Evolutionary conservation across 1,140 invertebrate species (phyloP), one percentile per base, ranked within the genome.

Genomic region (Papilio dardanus): DNA sequence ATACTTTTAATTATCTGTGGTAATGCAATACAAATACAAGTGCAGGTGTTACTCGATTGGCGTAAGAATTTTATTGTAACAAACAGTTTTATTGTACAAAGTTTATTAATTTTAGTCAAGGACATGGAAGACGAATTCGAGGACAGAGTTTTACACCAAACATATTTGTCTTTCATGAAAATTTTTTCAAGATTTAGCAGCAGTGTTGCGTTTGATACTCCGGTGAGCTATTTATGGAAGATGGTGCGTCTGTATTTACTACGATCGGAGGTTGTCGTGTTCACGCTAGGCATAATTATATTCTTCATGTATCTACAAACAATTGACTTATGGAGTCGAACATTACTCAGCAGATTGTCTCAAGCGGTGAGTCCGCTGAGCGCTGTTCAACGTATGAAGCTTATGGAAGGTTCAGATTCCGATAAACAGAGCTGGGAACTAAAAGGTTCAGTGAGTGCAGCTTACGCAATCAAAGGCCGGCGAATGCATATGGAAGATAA

Each of bases 401-500:
- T 95, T 19, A 92, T 95, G 88, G 94, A 87, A 73, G 88, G 92
- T 62, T 93, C 93, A 3, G 94, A 94, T 74, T 86, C 94, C 10
- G 95, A 96, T 81, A 96, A 96, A 83, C 93, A 95, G 79, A 96
- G 95, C 79, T 98, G 97, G 97, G 96, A 98, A 86, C 92, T 96
- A 54, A 95, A 96, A 83, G 95, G 96, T 76, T 95, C 94, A 8
- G 94, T 96, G 76, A 96, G 97, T 83, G 97, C 97, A 24, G 97
- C 96, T 62, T 99, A 97, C 94, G 98, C 98, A 16, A 95, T 99
- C 42, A 97, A 98, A 91, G 98, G 98, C 16, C 94, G 97, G 65
- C 94, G 98, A 87, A 95, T 96, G 69, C 96, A 96, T 71, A 99
- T 99, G 98, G 98, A 99, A 95, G 98, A 99, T 92, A 95, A 98